Evolutionary conservation across 2,888 invertebrate species (phyloP).

Genomic region (Lasioglossum vierecki): DNA sequence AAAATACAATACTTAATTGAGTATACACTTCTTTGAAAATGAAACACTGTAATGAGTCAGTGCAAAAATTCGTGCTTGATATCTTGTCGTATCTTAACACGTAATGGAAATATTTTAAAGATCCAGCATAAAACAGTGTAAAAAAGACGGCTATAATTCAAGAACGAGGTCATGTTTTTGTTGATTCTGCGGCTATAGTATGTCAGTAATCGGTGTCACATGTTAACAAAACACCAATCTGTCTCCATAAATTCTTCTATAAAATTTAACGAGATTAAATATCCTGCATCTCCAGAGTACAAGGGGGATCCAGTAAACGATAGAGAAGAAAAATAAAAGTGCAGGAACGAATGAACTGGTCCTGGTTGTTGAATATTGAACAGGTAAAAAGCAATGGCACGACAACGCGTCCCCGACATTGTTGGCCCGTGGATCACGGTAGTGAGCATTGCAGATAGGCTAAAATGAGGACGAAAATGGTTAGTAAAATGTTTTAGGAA

Average conservation of each 20-base stretch:
- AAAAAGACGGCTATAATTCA: not conserved
- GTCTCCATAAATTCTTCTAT: no score
- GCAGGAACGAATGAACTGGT: not conserved
- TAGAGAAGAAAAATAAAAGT: not conserved
- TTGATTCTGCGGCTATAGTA: not conserved
- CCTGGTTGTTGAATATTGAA: not conserved
- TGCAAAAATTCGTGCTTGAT: no score
- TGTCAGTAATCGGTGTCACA: not conserved
- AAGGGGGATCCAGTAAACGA: not conserved
- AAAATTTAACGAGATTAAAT: no score
- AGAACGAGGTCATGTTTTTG: not conserved
- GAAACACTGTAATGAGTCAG: no score
- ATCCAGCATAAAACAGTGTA: not conserved
- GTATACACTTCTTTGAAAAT: no score
- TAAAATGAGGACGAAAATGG: constrained; percentile 72
- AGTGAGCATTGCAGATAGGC: constrained; percentile 36
- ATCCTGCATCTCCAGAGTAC: not conserved
- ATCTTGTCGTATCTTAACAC: no score
- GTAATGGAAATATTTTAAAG: not conserved
- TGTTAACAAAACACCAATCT: not conserved
- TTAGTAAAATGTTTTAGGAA: constrained; percentile 80
- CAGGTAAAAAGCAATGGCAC: not conserved
- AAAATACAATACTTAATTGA: not conserved
- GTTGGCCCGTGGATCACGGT: constrained; percentile 6
- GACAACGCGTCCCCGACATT: constrained; percentile 26